Conservation (phyloP, 2,888 invertebrate species). For the Euplagia quadripunctaria region DNA sequence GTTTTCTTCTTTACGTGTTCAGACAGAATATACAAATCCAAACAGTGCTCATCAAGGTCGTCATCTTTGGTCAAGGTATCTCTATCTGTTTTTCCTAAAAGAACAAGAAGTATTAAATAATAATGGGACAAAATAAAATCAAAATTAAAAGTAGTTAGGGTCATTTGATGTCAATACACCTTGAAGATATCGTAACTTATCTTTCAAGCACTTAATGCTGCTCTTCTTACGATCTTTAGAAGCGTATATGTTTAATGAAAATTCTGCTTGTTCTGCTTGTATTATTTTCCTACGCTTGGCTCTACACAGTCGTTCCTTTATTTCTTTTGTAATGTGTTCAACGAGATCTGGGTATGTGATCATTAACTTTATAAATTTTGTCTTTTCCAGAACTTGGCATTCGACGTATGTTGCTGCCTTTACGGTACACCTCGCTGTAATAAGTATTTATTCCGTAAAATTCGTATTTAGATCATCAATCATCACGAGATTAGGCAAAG, state of each 20-base stretch:
- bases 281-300: slow-evolving; percentile 62
- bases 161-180: slow-evolving; percentile 53
- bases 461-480: neutral
- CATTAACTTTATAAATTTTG: slow-evolving; percentile 82
- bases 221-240: slow-evolving; percentile 81
- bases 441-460: neutral
- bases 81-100: slow-evolving; percentile 69
- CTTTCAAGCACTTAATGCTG: slow-evolving; percentile 83
- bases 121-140: neutral
- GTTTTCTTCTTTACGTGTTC: slow-evolving; percentile 80
- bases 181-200: slow-evolving; percentile 79
- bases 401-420: slow-evolving; percentile 86
- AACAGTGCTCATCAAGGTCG: slow-evolving; percentile 73
- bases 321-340: slow-evolving; percentile 69
- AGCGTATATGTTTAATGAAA: slow-evolving; percentile 78
- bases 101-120: slow-evolving; percentile 9
- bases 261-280: slow-evolving; percentile 51
- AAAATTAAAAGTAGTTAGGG: neutral
- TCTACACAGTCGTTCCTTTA: slow-evolving; percentile 68
- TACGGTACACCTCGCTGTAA: slow-evolving; percentile 82
- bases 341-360: slow-evolving; percentile 81
- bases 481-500: too few relatives aligned
- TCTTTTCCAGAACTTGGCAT: slow-evolving; percentile 83
- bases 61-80: slow-evolving; percentile 70
- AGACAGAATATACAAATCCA: slow-evolving; percentile 81